phyloP scores from a whole-genome alignment of 2,888 invertebrate species.

The Heteromyza rotundicornis region DNA sequence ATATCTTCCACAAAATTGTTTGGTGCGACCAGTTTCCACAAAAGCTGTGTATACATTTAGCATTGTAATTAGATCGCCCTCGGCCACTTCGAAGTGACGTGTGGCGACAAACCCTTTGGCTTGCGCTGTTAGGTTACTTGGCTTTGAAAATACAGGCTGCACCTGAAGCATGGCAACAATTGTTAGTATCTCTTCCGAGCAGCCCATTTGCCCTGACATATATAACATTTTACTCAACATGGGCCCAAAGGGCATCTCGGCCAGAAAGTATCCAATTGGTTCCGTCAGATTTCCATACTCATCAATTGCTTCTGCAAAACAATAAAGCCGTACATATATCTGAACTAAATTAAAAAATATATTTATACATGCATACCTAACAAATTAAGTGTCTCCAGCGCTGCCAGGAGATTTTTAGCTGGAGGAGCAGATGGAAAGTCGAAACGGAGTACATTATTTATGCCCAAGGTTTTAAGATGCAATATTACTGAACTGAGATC shows the following conservation, averaged over 20 bases:
- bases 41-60: conserved; percentile 79
- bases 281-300: conserved; percentile 77
- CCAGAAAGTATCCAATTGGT: conserved; percentile 81
- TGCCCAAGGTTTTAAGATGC: conserved; percentile 92
- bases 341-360: background rate
- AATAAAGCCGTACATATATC: too few relatives aligned
- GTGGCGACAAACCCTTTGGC: conserved; percentile 75
- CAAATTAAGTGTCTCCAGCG: conserved; percentile 87
- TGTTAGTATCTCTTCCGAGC: conserved; percentile 88
- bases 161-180: conserved; percentile 95
- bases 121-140: conserved; percentile 72
- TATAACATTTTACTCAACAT: conserved; percentile 86
- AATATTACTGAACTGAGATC: conserved; percentile 85
- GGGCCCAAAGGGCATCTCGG: conserved; percentile 90
- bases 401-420: conserved; percentile 81
- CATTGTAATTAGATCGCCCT: conserved; percentile 90
- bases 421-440: conserved; percentile 94
- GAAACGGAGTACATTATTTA: conserved; percentile 89
- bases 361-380: conserved; percentile 62
- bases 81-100: conserved; percentile 86
- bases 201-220: conserved; percentile 83
- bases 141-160: conserved; percentile 83
- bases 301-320: conserved; percentile 70
- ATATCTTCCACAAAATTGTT: conserved; percentile 80
- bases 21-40: conserved; percentile 64